phyloP scores from a whole-genome alignment of 2,888 invertebrate species.

The Habrosyne pyritoides region DNA sequence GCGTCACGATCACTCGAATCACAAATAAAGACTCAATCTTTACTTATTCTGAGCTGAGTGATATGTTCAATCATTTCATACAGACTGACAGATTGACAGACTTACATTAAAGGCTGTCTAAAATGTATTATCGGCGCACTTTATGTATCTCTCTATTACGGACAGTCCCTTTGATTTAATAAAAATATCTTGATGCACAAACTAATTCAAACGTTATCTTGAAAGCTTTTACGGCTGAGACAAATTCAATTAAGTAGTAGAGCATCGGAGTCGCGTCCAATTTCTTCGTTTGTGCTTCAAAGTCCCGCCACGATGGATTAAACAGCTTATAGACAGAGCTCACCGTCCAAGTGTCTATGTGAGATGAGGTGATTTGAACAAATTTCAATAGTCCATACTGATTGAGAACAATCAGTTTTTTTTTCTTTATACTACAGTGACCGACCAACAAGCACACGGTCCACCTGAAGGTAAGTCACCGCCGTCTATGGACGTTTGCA shows the following conservation, averaged over 20 bases:
- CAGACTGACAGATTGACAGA: too few relatives aligned
- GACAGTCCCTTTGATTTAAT: not conserved
- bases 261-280: not conserved
- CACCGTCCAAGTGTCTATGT: not conserved
- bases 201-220: not conserved
- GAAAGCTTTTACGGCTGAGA: not conserved
- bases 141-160: too few relatives aligned
- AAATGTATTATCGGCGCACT: too few relatives aligned
- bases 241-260: not conserved
- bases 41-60: too few relatives aligned
- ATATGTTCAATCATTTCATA: too few relatives aligned
- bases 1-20: too few relatives aligned
- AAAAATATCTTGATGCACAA: not conserved
- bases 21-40: too few relatives aligned
- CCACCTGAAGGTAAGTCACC: too few relatives aligned
- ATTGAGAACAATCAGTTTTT: not conserved
- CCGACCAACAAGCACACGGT: too few relatives aligned
- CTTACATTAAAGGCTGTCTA: too few relatives aligned
- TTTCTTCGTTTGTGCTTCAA: not conserved
- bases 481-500: too few relatives aligned
- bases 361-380: not conserved
- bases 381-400: not conserved
- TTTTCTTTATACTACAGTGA: too few relatives aligned
- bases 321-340: not conserved
- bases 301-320: not conserved